Base-by-base conservation (phyloP, 1,140 invertebrate species). In the Ephestia elutella region DNA sequence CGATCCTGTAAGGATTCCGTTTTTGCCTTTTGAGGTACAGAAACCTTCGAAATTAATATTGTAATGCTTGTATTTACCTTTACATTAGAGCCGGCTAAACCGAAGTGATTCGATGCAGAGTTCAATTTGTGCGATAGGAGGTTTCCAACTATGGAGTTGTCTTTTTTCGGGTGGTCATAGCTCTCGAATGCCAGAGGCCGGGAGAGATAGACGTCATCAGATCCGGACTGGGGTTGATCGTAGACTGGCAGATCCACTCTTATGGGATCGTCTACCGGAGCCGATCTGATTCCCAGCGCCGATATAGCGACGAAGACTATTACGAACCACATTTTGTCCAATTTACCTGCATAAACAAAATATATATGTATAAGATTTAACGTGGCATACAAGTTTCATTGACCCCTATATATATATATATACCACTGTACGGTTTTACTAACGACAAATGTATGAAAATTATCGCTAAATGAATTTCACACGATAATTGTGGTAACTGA, bases 221-320 rank as follows among this genome's bases (percentile, higher is more conserved):
- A 63, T 2, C 32, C 35, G 11, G 60, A 50, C 54, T 73, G 65
- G 0, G 82, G 74, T 44, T 73, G 60, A 48, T 85, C 76, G 60
- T 78, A 83, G 8, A 87, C 80, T 30, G 84, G 84, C n/a, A 87
- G 60, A n/a, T 87, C 84, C 10, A 87, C 70, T 11, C 72, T 71
- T 13, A 87, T 71, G 5, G 84, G 82, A 8, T 80, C 71, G 38
- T 87, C 82, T 10, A 62, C 61, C 0, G 84, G 82, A 1, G 70
- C 71, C 38, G 76, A 54, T 5, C 53, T 56, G 9, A 51, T 54
- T n/a, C 54, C 50, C n/a, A 70, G 18, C n/a, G 62, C 55, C 2
- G 49, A 65, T 32, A 32, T n/a, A 7, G 81, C 3, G 7, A 71
- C 32, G 18, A 51, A 64, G 13, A 38, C 32, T 55, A 15, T 4